A percentile compares a stretch with the other conserved stretches of the same genome.
Evolutionary conservation across 2,797 vertebrate genomes (phyloP).

Genomic region (Phrynocephalus vlangalii): DNA sequence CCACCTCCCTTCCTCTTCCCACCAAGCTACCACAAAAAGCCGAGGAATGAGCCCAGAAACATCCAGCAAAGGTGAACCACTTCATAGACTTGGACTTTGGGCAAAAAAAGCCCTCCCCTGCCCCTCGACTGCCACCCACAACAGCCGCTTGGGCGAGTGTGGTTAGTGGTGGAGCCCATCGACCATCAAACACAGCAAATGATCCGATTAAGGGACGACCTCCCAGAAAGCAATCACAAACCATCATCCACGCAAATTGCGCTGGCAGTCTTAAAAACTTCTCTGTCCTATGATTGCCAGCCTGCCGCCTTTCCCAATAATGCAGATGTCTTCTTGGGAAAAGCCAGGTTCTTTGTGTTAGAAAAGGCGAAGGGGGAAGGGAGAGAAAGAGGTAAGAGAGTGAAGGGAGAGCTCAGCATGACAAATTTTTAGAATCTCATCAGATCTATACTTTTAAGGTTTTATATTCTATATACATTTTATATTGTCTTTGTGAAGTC

Average conservation of each 20-base stretch:
- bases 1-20: background rate
- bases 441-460: too few species aligned
- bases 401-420: background rate
- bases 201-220: constrained; percentile 23
- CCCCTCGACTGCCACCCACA: background rate
- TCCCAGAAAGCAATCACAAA: constrained; percentile 27
- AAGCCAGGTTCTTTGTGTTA: background rate
- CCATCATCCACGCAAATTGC: constrained; percentile 22
- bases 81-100: constrained; percentile 1
- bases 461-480: too few species aligned
- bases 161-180: constrained; percentile 15
- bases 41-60: background rate
- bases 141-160: constrained; percentile 14
- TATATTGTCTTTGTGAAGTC: too few species aligned
- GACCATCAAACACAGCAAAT: constrained; percentile 13
- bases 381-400: background rate
- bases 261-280: background rate
- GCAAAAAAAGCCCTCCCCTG: background rate
- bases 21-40: constrained; percentile 8
- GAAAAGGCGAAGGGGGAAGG: background rate
- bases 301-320: background rate
- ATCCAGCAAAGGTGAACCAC: constrained; percentile 9
- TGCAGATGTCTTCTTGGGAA: background rate
- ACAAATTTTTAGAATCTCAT: too few species aligned
- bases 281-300: background rate